Evolutionary conservation across 2,113 vertebrate genomes (phyloP), one percentile per base, ranked within the genome.

Genomic region (Haplotaxodon microlepis): DNA sequence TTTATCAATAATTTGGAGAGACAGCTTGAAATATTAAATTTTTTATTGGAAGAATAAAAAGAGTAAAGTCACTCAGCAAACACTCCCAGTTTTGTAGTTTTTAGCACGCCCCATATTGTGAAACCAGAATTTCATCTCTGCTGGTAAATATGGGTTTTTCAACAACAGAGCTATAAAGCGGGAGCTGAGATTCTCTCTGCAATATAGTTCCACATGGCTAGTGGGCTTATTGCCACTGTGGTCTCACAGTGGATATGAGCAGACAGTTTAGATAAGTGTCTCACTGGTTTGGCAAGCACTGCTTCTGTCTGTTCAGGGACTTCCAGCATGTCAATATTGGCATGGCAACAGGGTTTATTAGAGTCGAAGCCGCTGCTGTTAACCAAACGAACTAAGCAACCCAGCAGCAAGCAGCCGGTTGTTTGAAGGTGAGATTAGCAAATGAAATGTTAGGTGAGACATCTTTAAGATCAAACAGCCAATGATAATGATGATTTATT

Each of bases 231-330:
- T 90, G 82, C 87, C 90, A 90, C 79, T 36, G 84, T 78, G 86
- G 34, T 86, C 89, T 90, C 45, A 71, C 53, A 71, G 87, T 63
- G 80, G 89, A 93, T 92, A 92, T 88, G 87, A 94, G 73, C 90
- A 90, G 84, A 90, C 93, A 92, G 92, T 94, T 92, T 94, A 94
- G 92, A 94, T 93, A 93, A 93, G 93, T 92, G 87, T 85, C 90
- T 87, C 90, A 80, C 82, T 86, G 89, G 87, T 92, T 92, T 93
- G 92, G 88, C 93, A 92, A 86, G 80, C 59, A 16, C 90, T 80
- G 76, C 86, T 79, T 88, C 79, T 89, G 82, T 93, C 90, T 92
- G 92, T 88, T 92, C 84, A 83, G 91, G 86, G 93, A 93, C 85
- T 90, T 87, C 85, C 90, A 89, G 76, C 71, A 12, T 90, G 93